Percentiles rank a stretch among this genome's conserved stretches.
phyloP scores from a whole-genome alignment of 2,113 vertebrate genomes.

The Anolis carolinensis region DNA sequence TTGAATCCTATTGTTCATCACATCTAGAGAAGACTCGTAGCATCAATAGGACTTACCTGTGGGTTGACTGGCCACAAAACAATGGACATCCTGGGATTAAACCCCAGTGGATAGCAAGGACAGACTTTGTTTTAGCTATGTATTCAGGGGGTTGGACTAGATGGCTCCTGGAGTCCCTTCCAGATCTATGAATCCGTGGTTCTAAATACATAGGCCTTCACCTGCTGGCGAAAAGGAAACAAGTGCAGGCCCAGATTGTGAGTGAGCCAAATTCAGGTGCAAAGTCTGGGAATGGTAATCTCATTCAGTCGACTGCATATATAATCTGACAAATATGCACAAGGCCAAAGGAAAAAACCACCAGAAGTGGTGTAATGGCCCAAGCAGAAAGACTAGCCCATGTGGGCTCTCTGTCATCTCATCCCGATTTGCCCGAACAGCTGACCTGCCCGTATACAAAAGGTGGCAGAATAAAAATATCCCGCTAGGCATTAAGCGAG shows the following conservation, averaged over 20 bases:
- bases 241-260: background rate
- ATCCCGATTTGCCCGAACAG: background rate
- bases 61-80: no score
- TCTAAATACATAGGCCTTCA: background rate
- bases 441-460: background rate
- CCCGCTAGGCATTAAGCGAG: background rate
- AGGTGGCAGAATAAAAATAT: slow-evolving; percentile 8
- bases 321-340: background rate
- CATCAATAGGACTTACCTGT: no score
- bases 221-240: no score
- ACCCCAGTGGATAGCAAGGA: no score
- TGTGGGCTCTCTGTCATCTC: background rate
- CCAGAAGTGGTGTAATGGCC: no score
- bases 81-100: no score
- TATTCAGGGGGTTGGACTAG: background rate
- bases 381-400: background rate
- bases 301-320: background rate
- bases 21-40: no score
- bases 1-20: no score
- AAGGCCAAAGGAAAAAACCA: no score
- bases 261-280: background rate
- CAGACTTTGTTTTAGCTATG: no score
- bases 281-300: background rate
- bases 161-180: background rate
- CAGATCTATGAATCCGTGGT: background rate